Evolutionary conservation across 2,888 invertebrate species (phyloP).

Genomic region (Torymus tubicola): DNA sequence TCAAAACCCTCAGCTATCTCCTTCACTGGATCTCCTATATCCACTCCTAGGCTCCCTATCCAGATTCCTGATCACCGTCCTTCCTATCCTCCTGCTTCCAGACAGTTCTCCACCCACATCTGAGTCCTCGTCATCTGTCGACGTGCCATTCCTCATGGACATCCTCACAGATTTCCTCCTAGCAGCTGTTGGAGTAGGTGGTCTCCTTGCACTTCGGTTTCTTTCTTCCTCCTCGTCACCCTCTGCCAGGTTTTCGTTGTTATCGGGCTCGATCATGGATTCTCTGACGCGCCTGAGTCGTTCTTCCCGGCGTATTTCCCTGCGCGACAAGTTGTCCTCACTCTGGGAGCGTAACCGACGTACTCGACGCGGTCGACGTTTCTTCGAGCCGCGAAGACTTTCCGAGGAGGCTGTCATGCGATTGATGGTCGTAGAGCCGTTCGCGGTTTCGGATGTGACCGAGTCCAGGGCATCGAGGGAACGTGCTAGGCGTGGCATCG

Average conservation of each 20-base stretch:
- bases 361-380: conserved; percentile 61
- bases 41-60: conserved; percentile 68
- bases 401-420: conserved; percentile 70
- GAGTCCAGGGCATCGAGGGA: conserved; percentile 71
- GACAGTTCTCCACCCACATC: conserved; percentile 54
- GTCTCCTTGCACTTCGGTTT: conserved; percentile 59
- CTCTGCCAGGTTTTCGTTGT: conserved; percentile 4
- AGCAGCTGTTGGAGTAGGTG: conserved; percentile 68
- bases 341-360: conserved; percentile 64
- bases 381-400: conserved; percentile 67
- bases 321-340: conserved; percentile 69
- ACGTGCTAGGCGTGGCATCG: conserved; percentile 82
- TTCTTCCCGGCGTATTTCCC: conserved; percentile 67
- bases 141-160: conserved; percentile 72
- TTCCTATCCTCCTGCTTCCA: conserved; percentile 22
- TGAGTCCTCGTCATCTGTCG: conserved; percentile 77
- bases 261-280: background rate
- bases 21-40: conserved; percentile 60
- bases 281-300: conserved; percentile 51
- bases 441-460: conserved; percentile 58
- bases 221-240: conserved; percentile 43
- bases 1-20: conserved; percentile 42
- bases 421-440: conserved; percentile 63
- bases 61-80: conserved; percentile 65
- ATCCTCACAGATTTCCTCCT: conserved; percentile 74